Evolutionary conservation across 1,140 invertebrate species (phyloP).

Genomic region (Manduca sexta): DNA sequence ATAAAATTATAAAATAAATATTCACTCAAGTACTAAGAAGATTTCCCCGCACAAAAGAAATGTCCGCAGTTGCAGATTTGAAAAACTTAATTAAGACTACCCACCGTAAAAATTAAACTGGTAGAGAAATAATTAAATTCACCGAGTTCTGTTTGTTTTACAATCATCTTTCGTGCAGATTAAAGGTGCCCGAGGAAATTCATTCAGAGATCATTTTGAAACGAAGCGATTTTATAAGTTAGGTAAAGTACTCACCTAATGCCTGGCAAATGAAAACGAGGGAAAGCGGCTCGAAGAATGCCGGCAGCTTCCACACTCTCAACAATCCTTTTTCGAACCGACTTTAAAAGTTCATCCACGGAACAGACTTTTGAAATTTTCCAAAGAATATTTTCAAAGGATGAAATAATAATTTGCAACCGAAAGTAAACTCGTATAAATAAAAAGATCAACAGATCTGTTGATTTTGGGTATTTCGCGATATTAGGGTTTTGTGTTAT

Average conservation of each 20-base stretch:
- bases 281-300: conserved; percentile 25
- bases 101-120: conserved; percentile 10
- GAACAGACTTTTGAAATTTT: background rate
- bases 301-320: conserved; percentile 44
- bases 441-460: conserved; percentile 12
- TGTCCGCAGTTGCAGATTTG: too few relatives aligned
- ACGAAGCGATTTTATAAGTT: conserved; percentile 33
- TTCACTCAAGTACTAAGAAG: too few relatives aligned
- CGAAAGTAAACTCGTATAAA: background rate
- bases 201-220: conserved; percentile 22
- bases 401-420: background rate
- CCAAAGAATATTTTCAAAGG: background rate
- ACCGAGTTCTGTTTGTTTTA: conserved; percentile 13
- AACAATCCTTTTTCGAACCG: conserved; percentile 45
- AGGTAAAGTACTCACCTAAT: conserved; percentile 47
- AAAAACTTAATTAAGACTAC: background rate
- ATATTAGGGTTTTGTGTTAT: conserved; percentile 12
- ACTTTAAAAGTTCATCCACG: conserved; percentile 19
- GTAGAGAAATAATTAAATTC: conserved; percentile 15
- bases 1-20: too few relatives aligned
- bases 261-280: conserved; percentile 56
- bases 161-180: conserved; percentile 13
- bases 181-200: conserved; percentile 20
- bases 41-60: too few relatives aligned
- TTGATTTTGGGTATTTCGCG: conserved; percentile 13